These are phyloP conservation scores for Nixonia krombeini DNA, from an alignment of 1,140 invertebrate genomes.

Conservation along the genomic window DNA sequence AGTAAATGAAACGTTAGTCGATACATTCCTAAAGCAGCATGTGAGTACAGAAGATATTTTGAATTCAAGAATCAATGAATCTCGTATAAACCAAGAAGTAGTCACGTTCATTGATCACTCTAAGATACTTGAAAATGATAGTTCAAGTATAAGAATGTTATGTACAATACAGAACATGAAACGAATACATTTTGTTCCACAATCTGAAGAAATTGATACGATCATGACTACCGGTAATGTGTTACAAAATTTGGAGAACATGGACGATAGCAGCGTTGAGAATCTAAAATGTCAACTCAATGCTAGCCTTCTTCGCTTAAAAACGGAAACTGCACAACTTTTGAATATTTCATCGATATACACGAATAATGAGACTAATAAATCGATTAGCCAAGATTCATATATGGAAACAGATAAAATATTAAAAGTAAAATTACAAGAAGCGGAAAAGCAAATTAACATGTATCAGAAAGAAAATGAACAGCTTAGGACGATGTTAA, in stretches of 20 bases:
- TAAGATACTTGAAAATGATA: conserved; percentile 11
- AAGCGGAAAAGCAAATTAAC: conserved; percentile 69
- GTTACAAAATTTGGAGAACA: conserved; percentile 54
- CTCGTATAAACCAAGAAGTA: conserved; percentile 5
- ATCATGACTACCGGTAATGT: conserved; percentile 73
- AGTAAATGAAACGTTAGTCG: conserved; percentile 80
- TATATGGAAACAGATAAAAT: conserved; percentile 55
- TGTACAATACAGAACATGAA: conserved; percentile 61
- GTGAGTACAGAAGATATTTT: conserved; percentile 33
- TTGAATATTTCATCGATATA: conserved; percentile 74
- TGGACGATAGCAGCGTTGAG: conserved; percentile 73
- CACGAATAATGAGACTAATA: conserved; percentile 24
- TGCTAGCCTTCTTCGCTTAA: conserved; percentile 76
- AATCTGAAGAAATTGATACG: conserved; percentile 76
- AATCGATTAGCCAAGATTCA: conserved; percentile 41
- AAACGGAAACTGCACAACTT: conserved; percentile 78
- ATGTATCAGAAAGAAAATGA: conserved; percentile 71
- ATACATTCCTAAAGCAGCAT: conserved; percentile 74
- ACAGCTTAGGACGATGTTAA: conserved; percentile 75
- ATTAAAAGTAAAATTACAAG: conserved; percentile 61
- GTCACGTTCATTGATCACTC: conserved; percentile 35
- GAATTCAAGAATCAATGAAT: conserved; percentile 18
- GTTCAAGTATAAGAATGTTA: background rate
- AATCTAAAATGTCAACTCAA: conserved; percentile 76
- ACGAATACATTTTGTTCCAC: conserved; percentile 79